These are phyloP conservation scores for Ectropis crepuscularia DNA, from an alignment of 2,888 invertebrate genomes.

Conservation along the genomic window DNA sequence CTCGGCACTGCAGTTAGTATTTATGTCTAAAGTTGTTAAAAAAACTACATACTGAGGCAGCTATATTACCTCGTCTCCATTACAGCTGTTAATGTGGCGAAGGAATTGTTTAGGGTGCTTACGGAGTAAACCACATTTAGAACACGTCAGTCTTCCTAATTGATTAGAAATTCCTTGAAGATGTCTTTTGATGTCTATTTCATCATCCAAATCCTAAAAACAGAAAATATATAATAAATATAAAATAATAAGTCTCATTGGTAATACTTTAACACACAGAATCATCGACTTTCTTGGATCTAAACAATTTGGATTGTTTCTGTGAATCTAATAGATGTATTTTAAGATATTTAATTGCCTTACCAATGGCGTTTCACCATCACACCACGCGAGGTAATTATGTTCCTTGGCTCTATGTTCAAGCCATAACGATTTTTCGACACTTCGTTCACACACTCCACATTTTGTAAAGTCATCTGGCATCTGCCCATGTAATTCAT, in stretches of 20 bases:
- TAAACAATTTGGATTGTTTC: too few relatives aligned
- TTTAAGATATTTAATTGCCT: slow-evolving; percentile 9
- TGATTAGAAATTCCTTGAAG: slow-evolving; percentile 42
- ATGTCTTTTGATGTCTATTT: slow-evolving; percentile 43
- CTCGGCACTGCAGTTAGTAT: too few relatives aligned
- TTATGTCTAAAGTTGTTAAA: too few relatives aligned
- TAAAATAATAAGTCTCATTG: too few relatives aligned
- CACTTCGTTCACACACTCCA: slow-evolving; percentile 45
- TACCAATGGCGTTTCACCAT: slow-evolving; percentile 48
- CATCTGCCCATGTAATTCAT: slow-evolving; percentile 2
- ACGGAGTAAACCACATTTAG: slow-evolving; percentile 51
- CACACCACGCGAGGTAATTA: slow-evolving; percentile 56
- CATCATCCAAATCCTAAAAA: slow-evolving; percentile 49
- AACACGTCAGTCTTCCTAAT: slow-evolving; percentile 47
- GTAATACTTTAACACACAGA: too few relatives aligned
- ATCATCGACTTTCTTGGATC: too few relatives aligned
- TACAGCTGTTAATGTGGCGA: slow-evolving; percentile 51
- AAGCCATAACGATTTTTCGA: slow-evolving; percentile 44
- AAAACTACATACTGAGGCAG: too few relatives aligned
- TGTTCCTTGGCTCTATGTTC: slow-evolving; percentile 51
- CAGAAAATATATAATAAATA: neutral
- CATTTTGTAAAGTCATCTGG: slow-evolving; percentile 39
- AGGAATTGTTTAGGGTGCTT: slow-evolving; percentile 52
- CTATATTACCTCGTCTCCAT: slow-evolving; percentile 18
- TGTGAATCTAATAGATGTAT: too few relatives aligned